phyloP scores from a whole-genome alignment of 2,888 invertebrate species.

The Cerastis leucographa region DNA sequence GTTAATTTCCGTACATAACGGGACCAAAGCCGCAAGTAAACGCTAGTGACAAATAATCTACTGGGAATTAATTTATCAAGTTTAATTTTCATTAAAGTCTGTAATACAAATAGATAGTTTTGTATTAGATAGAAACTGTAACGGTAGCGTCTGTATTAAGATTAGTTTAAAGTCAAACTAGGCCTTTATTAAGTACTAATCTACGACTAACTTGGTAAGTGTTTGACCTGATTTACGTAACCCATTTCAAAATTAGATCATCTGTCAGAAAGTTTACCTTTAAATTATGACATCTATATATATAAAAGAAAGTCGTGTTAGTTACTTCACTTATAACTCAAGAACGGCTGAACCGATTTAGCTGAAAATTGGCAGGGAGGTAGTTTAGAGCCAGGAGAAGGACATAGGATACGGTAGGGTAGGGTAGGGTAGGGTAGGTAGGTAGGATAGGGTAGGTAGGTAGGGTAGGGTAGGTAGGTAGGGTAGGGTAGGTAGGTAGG shows the following conservation, averaged over 20 bases:
- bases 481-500: no score
- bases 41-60: conserved; percentile 25
- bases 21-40: no score
- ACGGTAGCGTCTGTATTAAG: conserved; percentile 3
- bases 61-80: conserved; percentile 12
- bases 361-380: no score
- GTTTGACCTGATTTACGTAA: conserved; percentile 26
- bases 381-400: no score
- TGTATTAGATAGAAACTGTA: conserved; percentile 19
- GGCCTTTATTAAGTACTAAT: conserved; percentile 18
- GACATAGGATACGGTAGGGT: no score
- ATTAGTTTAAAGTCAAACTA: conserved; percentile 10
- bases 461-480: no score
- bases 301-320: no score
- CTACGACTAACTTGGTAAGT: conserved; percentile 13
- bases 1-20: no score
- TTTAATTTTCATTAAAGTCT: conserved; percentile 6
- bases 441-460: no score
- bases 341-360: no score
- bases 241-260: conserved; percentile 8
- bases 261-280: conserved; percentile 1
- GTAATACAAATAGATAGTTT: conserved; percentile 13
- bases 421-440: no score
- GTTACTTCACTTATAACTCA: no score
- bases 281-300: conserved; percentile 20